Conservation (phyloP, 2,888 invertebrate genomes). For the Drosophila leonis region DNA sequence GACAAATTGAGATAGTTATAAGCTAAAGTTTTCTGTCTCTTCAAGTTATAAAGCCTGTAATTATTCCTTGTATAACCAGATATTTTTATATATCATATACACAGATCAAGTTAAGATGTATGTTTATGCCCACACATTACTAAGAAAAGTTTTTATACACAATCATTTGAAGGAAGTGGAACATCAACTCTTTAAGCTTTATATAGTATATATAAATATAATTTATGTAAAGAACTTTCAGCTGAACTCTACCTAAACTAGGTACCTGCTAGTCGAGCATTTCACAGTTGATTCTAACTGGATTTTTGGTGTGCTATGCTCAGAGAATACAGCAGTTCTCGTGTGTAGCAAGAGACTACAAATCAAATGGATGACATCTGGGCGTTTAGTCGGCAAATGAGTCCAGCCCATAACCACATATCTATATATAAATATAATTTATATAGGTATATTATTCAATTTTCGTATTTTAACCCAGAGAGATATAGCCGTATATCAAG, state of each 20-base stretch:
- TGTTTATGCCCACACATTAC: too few relatives aligned
- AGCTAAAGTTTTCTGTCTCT: too few relatives aligned
- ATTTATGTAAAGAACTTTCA: neutral
- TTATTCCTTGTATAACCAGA: too few relatives aligned
- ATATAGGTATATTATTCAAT: neutral
- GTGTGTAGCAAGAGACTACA: conserved; percentile 14
- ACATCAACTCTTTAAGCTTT: neutral
- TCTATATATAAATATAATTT: neutral
- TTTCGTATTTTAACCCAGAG: conserved; percentile 4
- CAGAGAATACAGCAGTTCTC: conserved; percentile 10
- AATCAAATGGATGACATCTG: conserved; percentile 35
- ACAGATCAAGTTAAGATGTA: too few relatives aligned
- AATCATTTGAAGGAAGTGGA: neutral
- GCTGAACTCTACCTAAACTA: neutral
- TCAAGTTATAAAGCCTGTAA: too few relatives aligned
- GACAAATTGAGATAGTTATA: too few relatives aligned
- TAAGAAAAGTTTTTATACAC: too few relatives aligned
- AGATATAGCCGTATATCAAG: conserved; percentile 2
- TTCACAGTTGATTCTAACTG: neutral
- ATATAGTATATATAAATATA: neutral
- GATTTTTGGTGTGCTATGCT: conserved; percentile 1
- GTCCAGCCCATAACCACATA: conserved; percentile 21
- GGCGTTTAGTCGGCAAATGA: conserved; percentile 26
- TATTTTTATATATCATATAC: too few relatives aligned
- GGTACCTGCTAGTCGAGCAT: conserved; percentile 1